Evolutionary conservation across 2,888 invertebrate species (phyloP), one percentile per base, ranked within the genome.

Genomic region (Caenorhabditis japonica): DNA sequence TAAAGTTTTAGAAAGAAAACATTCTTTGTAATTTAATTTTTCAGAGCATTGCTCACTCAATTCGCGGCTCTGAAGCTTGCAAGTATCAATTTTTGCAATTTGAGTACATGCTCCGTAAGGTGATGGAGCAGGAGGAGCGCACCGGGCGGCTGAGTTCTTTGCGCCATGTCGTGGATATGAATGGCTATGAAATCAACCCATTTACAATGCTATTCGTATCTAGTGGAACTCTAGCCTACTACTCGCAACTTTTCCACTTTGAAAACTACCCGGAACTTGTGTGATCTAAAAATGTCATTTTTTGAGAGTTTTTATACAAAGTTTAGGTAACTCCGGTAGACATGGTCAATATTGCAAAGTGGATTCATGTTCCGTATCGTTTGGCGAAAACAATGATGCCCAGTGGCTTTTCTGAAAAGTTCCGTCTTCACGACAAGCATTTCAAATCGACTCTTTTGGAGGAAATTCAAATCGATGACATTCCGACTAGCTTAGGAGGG

Each of bases 241-340:
- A 86, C 61, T 81, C 85, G 10, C 83, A 87, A 36, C 73, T 87
- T 8, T 83, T 87, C 72, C 87, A 87, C 55, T 87, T 85, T 64
- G 86, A 87, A 44, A 85, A 87, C 75, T 87, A 86, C 51, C 87
- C 87, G 2, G 86, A 87, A 55, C 73, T 86, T 53, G 85, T 86
- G 33, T 76, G 78, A 23, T 8, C 12, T 19, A 33, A 13, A 2
- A 7, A n/a, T n/a, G n/a, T n/a, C n/a, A n/a, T n/a, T n/a, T n/a
- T n/a, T n/a, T n/a, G 7, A 12, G 4, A 36, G 19, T 30, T 19
- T 17, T 23, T 12, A 12, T 5, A 39, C 49, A 21, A 44, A 55
- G 13, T 34, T 23, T 53, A 81, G 81, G 82, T 82, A 17, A 71
- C 75, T 17, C 86, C 86, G 12, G 80, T 82, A 10, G 83, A 86